Evolutionary conservation across 2,113 vertebrate genomes (phyloP).

Genomic region (Amblyopsis rosae): DNA sequence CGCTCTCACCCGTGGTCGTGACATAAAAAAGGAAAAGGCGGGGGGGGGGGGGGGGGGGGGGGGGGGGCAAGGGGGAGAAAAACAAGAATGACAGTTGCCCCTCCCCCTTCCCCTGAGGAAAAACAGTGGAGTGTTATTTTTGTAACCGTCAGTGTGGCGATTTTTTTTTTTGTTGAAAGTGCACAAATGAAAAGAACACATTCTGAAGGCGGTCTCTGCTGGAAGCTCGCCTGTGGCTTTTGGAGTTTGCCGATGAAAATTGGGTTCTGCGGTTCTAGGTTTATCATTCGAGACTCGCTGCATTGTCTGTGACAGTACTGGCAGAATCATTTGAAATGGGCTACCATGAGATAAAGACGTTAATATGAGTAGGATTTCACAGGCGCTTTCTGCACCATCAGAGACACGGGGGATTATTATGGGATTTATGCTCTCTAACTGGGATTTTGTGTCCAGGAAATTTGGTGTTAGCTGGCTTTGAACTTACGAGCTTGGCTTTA

Average conservation of each 20-base stretch:
- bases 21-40: constrained; percentile 5
- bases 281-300: constrained; percentile 53
- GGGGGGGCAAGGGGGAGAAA: background rate
- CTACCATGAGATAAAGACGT: constrained; percentile 45
- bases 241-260: constrained; percentile 57
- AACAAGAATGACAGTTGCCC: background rate
- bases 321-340: constrained; percentile 59
- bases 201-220: constrained; percentile 54
- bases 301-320: constrained; percentile 58
- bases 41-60: background rate
- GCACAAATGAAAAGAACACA: constrained; percentile 63
- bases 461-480: constrained; percentile 47
- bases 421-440: constrained; percentile 29
- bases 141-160: constrained; percentile 62
- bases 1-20: constrained; percentile 46
- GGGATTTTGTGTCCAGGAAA: constrained; percentile 30
- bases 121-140: constrained; percentile 66
- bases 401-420: constrained; percentile 21
- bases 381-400: constrained; percentile 46
- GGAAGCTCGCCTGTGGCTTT: constrained; percentile 58
- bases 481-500: constrained; percentile 31
- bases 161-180: constrained; percentile 49
- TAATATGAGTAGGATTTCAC: constrained; percentile 33
- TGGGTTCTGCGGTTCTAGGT: constrained; percentile 54
- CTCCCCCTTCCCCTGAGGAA: constrained; percentile 41